A percentile compares a stretch with the other conserved stretches of the same genome.
Evolutionary conservation across 1,140 invertebrate species (phyloP).

Genomic region (Drosophila jambulina): DNA sequence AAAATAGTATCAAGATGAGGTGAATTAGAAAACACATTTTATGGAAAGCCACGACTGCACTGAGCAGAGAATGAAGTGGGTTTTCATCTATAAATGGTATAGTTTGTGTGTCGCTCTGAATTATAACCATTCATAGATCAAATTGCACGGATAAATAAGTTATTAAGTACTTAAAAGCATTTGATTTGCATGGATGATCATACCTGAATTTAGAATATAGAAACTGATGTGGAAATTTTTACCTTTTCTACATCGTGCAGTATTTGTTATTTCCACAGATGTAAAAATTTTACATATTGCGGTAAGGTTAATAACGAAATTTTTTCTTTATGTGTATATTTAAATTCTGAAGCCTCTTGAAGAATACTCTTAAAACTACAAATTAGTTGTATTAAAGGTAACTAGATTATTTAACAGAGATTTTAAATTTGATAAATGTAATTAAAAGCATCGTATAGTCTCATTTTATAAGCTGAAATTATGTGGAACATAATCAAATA

Average conservation of each 20-base stretch:
- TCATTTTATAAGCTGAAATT: background rate
- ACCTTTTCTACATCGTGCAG: background rate
- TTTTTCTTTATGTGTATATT: too few species aligned
- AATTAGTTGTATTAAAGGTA: too few species aligned
- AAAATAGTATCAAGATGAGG: background rate
- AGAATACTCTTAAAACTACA: too few species aligned
- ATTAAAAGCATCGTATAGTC: too few species aligned
- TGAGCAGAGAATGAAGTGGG: background rate
- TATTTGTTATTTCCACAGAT: background rate
- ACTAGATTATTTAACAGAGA: too few species aligned
- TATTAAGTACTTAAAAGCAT: background rate
- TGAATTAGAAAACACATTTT: background rate
- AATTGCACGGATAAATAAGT: background rate
- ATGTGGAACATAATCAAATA: background rate
- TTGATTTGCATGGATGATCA: background rate
- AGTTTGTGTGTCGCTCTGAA: background rate
- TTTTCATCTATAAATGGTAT: background rate
- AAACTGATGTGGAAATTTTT: background rate
- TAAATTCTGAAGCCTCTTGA: too few species aligned
- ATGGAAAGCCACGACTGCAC: background rate
- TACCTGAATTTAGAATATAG: background rate
- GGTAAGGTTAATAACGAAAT: too few species aligned
- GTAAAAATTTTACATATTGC: background rate
- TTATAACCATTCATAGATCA: background rate
- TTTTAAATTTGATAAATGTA: too few species aligned